phyloP scores from a whole-genome alignment of 2,797 vertebrate genomes.

The Onychomys arenicola region DNA sequence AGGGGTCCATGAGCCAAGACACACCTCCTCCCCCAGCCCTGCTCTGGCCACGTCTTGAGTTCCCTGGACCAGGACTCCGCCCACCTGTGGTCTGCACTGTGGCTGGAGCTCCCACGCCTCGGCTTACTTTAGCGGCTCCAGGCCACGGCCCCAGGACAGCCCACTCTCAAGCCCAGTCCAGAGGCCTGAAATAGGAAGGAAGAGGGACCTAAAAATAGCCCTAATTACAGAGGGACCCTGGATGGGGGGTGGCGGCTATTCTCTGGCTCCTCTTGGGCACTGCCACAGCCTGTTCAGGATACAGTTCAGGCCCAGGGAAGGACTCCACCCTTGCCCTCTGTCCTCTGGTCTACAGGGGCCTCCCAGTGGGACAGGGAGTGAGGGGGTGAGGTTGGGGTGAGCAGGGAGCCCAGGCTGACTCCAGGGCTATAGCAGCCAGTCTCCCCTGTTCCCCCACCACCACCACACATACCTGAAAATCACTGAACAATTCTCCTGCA shows the following conservation, averaged over 20 bases:
- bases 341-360: slow-evolving; percentile 52
- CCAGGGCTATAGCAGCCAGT: background rate
- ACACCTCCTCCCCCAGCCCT: background rate
- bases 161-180: slow-evolving; percentile 86
- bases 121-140: slow-evolving; percentile 83
- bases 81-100: slow-evolving; percentile 82
- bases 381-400: background rate
- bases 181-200: slow-evolving; percentile 88
- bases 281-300: slow-evolving; percentile 80
- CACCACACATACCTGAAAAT: background rate
- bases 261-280: slow-evolving; percentile 82
- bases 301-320: slow-evolving; percentile 73
- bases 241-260: slow-evolving; percentile 78
- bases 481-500: background rate
- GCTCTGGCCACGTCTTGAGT: slow-evolving; percentile 64
- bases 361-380: slow-evolving; percentile 58
- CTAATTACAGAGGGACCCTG: slow-evolving; percentile 89
- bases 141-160: slow-evolving; percentile 81
- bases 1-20: slow-evolving; percentile 36
- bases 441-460: background rate
- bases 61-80: slow-evolving; percentile 63
- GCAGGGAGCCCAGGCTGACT: background rate
- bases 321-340: slow-evolving; percentile 75
- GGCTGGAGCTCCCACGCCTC: slow-evolving; percentile 85
- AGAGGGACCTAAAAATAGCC: slow-evolving; percentile 89